phyloP scores from a whole-genome alignment of 1,140 invertebrate genomes.

The Dreissena polymorpha region DNA sequence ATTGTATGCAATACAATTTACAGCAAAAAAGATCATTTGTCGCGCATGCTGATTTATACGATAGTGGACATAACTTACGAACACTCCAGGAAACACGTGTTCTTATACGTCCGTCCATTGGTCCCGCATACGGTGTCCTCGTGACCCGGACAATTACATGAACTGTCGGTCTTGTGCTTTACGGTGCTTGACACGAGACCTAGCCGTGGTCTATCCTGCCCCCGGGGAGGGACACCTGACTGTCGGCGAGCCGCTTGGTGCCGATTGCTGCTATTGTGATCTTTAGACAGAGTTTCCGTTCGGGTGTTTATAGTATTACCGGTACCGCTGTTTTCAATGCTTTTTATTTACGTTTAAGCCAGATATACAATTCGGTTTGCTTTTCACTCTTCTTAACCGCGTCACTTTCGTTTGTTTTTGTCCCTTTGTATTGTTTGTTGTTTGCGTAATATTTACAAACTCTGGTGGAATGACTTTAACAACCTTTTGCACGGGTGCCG shows the following conservation, averaged over 20 bases:
- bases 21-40: no score
- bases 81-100: slow-evolving; percentile 23
- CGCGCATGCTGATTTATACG: no score
- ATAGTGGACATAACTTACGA: slow-evolving; percentile 13
- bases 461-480: background rate
- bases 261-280: no score
- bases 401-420: background rate
- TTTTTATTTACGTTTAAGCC: background rate
- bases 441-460: background rate
- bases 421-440: background rate
- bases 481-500: background rate
- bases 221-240: no score
- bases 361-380: background rate
- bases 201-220: no score
- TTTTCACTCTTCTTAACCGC: background rate
- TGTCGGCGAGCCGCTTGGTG: no score
- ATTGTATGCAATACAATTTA: no score
- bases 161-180: no score
- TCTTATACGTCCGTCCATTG: slow-evolving; percentile 38
- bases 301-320: background rate
- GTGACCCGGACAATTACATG: slow-evolving; percentile 9
- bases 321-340: background rate
- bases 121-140: slow-evolving; percentile 37
- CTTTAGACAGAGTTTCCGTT: no score
- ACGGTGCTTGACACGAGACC: no score